Percentiles rank a stretch among this genome's conserved stretches.
Conservation (phyloP, 2,113 vertebrate species). For the Carassius carassius region DNA sequence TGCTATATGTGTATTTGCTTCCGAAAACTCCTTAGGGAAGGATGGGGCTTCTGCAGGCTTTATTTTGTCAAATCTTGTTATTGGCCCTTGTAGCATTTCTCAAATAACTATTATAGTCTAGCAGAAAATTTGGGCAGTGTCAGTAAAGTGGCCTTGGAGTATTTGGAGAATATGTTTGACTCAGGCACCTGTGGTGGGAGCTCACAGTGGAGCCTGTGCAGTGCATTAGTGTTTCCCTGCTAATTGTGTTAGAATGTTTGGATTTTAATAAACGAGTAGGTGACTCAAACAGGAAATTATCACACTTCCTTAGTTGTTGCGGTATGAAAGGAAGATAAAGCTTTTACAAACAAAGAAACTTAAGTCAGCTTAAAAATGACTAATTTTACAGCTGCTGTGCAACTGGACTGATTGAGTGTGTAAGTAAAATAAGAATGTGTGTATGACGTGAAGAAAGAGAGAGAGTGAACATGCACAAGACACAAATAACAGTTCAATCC, state of each 20-base stretch:
- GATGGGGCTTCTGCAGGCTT: too few species aligned
- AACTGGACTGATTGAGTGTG: constrained; percentile 51
- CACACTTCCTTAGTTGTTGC: constrained; percentile 51
- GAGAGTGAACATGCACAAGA: background rate
- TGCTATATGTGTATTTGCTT: too few species aligned
- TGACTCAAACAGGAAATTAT: constrained; percentile 57
- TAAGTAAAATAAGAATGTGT: constrained; percentile 49
- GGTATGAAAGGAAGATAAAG: constrained; percentile 55
- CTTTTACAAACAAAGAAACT: constrained; percentile 51
- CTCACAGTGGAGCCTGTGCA: constrained; percentile 51
- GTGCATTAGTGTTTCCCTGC: constrained; percentile 47
- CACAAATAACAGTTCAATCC: constrained; percentile 51
- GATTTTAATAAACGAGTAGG: constrained; percentile 57
- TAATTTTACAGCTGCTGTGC: constrained; percentile 47
- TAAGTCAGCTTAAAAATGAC: constrained; percentile 50
- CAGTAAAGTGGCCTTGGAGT: constrained; percentile 33
- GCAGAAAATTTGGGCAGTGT: constrained; percentile 24
- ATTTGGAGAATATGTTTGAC: constrained; percentile 46
- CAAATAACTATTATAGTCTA: constrained; percentile 6
- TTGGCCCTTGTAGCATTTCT: background rate
- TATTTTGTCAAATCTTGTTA: constrained; percentile 8
- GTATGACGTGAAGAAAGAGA: background rate
- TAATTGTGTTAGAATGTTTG: constrained; percentile 42
- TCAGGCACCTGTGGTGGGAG: constrained; percentile 4
- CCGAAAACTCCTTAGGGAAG: too few species aligned